Conservation (phyloP, 2,113 vertebrate genomes). For the Odontophorus gujanensis region DNA sequence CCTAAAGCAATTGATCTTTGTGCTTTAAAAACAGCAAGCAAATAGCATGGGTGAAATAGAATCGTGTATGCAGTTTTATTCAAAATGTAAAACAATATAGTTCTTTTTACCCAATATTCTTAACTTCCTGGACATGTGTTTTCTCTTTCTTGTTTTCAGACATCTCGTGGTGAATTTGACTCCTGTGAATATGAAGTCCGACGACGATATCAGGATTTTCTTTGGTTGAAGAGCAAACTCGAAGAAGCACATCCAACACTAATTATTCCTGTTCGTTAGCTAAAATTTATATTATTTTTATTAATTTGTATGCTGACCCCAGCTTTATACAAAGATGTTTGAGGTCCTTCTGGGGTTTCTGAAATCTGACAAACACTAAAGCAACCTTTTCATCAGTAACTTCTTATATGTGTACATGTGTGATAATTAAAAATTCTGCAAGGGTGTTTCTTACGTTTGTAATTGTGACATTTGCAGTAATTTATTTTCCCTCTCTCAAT, state of each 20-base stretch:
- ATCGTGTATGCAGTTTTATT: conserved; percentile 26
- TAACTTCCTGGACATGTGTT: conserved; percentile 1
- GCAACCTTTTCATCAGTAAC: background rate
- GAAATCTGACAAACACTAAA: background rate
- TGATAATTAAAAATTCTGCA: background rate
- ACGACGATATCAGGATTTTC: conserved; percentile 95
- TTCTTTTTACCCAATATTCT: conserved; percentile 22
- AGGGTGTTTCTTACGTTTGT: background rate
- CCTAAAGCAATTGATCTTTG: conserved; percentile 7
- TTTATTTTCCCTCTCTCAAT: background rate
- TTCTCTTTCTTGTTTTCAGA: conserved; percentile 79
- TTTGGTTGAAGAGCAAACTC: conserved; percentile 91
- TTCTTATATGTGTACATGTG: background rate
- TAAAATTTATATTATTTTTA: background rate
- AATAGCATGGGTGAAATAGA: conserved; percentile 43
- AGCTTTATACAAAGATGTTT: background rate
- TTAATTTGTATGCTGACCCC: background rate
- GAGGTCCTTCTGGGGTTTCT: conserved; percentile 6
- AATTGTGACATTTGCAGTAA: background rate
- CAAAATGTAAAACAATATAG: background rate
- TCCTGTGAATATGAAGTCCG: conserved; percentile 93
- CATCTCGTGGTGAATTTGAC: conserved; percentile 92
- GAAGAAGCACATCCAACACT: conserved; percentile 92
- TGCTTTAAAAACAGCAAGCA: conserved; percentile 6
- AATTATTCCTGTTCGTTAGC: conserved; percentile 89